Conservation (phyloP, 2,113 vertebrate genomes). For the Dicerorhinus sumatrensis region DNA sequence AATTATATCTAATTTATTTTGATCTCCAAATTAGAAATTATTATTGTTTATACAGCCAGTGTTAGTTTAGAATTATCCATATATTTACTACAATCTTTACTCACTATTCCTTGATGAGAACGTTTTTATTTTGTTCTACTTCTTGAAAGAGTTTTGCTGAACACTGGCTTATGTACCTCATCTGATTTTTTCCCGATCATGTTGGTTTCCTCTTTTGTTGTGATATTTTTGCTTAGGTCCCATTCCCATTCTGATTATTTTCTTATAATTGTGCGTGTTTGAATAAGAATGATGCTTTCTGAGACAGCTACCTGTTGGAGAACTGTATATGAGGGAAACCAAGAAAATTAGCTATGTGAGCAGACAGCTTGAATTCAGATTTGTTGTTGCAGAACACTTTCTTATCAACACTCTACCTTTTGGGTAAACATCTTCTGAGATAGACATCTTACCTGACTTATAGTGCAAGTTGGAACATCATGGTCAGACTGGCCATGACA, state of each 20-base stretch:
- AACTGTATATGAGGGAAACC: neutral
- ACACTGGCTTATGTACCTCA: neutral
- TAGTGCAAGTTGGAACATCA: neutral
- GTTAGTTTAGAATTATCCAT: neutral
- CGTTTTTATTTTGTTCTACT: neutral
- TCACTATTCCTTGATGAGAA: neutral
- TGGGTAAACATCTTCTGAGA: neutral
- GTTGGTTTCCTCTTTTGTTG: neutral
- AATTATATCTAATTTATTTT: slow-evolving; percentile 14
- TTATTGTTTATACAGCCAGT: neutral
- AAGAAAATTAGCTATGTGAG: neutral
- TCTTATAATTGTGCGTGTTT: neutral
- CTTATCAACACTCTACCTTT: neutral
- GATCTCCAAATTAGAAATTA: neutral
- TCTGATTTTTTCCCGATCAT: neutral
- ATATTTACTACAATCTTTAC: neutral
- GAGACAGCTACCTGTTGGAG: neutral
- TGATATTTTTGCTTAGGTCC: neutral
- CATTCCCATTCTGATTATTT: neutral
- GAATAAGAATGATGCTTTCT: neutral
- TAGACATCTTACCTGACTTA: neutral
- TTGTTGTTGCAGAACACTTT: neutral
- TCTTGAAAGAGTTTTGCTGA: neutral
- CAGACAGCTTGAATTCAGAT: neutral
- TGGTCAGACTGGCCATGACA: neutral